Evolutionary conservation across 2,888 invertebrate species (phyloP).

Genomic region (Oxytorus armatus): DNA sequence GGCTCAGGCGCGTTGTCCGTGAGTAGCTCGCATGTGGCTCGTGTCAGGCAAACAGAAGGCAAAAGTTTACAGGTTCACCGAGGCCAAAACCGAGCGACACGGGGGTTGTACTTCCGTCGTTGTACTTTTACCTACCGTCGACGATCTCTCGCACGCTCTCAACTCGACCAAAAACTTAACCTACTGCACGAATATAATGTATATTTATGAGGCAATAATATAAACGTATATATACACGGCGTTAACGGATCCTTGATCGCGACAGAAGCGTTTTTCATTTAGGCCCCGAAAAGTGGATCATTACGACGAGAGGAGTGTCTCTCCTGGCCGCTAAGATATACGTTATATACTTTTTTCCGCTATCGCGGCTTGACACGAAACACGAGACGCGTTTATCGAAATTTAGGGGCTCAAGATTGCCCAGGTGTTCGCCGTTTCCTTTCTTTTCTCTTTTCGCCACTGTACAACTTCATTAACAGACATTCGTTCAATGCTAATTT

Average conservation of each 20-base stretch:
- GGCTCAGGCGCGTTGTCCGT: conserved; percentile 32
- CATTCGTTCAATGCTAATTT: conserved; percentile 7
- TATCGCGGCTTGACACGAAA: conserved; percentile 22
- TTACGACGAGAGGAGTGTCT: conserved; percentile 13
- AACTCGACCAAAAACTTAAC: conserved; percentile 10
- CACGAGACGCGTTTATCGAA: conserved; percentile 29
- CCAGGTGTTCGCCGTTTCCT: conserved; percentile 22
- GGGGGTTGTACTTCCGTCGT: conserved; percentile 46
- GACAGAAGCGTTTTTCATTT: conserved; percentile 32
- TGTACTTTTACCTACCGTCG: conserved; percentile 23
- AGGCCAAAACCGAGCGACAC: conserved; percentile 30
- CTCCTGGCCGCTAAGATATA: conserved; percentile 32
- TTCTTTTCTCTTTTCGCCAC: not conserved
- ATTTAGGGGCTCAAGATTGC: conserved; percentile 23
- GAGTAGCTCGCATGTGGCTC: conserved; percentile 59
- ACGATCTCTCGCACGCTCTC: not conserved
- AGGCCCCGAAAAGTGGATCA: conserved; percentile 44
- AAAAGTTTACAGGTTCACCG: conserved; percentile 25
- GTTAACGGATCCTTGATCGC: conserved; percentile 46
- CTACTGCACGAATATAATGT: conserved; percentile 17
- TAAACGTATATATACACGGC: not conserved
- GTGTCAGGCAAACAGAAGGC: conserved; percentile 48
- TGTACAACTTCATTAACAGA: conserved; percentile 23
- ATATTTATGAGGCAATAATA: not conserved
- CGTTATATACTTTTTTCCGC: conserved; percentile 9